phyloP scores from a whole-genome alignment of 2,113 vertebrate species.

The Puffinus mauretanicus region DNA sequence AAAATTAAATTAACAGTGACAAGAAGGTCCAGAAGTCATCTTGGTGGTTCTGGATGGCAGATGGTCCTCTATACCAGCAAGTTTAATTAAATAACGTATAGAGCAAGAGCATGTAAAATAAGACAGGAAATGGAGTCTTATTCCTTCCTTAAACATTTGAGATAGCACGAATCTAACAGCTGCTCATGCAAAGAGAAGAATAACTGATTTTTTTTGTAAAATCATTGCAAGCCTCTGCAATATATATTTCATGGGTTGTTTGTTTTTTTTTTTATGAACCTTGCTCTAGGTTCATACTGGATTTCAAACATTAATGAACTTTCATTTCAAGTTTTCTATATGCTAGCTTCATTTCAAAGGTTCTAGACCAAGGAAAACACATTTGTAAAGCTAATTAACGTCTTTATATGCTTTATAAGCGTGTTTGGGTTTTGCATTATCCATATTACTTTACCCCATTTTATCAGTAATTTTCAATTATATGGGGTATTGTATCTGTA shows the following conservation, averaged over 20 bases:
- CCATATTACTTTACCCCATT: neutral
- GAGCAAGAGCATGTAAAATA: neutral
- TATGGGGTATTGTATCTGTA: neutral
- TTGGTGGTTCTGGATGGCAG: neutral
- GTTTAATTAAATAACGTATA: neutral
- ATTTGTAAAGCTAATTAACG: neutral
- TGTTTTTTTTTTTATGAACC: neutral
- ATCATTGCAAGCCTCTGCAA: neutral
- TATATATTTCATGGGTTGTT: neutral
- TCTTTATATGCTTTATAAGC: neutral
- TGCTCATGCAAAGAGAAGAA: neutral
- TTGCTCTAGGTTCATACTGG: neutral
- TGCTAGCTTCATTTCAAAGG: neutral
- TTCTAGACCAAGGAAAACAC: neutral
- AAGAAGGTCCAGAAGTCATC: neutral
- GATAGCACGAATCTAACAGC: neutral
- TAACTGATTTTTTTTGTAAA: neutral
- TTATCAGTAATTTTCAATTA: neutral
- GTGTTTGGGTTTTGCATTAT: neutral
- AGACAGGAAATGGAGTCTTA: neutral
- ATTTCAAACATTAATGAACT: neutral
- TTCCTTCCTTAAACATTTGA: neutral
- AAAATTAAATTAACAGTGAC: neutral
- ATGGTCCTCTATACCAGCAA: neutral
- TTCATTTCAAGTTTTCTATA: neutral